Base-by-base conservation (phyloP, 2,888 invertebrate species). In the Trissoscelio sp. region DNA sequence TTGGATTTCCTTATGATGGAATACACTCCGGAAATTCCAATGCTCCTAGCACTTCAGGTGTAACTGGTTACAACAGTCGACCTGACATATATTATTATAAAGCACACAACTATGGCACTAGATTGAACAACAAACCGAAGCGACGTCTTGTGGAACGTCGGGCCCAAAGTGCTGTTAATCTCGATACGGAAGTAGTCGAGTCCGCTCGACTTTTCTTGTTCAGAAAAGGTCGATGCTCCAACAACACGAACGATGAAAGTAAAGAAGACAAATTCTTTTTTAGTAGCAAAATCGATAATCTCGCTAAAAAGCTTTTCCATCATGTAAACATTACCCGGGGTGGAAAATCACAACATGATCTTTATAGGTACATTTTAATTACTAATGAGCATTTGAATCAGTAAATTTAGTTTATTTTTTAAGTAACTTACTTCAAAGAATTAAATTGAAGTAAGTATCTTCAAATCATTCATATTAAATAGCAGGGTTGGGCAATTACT, bases 231-330 rank as follows among this genome's bases (percentile, higher is more conserved):
- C 92, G 95, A 20, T 95, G 95, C 70, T 93, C 94, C 9, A 95
- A 95, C 64, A 94, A 94, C 14, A 95, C 95, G 82, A 94, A 94
- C 18, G 93, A 88, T 5, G 87, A 88, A 12, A 94, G 94, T 80
- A 93, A 91, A 39, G 90, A 87, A 28, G 92, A 92, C 22, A 89
- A 88, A 31, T 95, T 95, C 16, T 92, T 95, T 75, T 94, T 95
- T 88, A 93, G 95, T 85, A 93, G 94, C 92, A 95, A 95, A 91
- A 94, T 95, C 86, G 96, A 96, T 91, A 95, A 95, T 79, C 92
- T 96, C 73, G 95, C 95, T 20, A 96, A 95, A 90, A 92, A 96
- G 87, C 93, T 96, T 87, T 96, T 96, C 91, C 91, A 87, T 67
- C 87, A 91, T 1, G 90, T 92, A 28, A 88, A 91, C 64, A 88